Evolutionary conservation across 2,888 invertebrate genomes (phyloP).

Genomic region (Eristalis pertinax): DNA sequence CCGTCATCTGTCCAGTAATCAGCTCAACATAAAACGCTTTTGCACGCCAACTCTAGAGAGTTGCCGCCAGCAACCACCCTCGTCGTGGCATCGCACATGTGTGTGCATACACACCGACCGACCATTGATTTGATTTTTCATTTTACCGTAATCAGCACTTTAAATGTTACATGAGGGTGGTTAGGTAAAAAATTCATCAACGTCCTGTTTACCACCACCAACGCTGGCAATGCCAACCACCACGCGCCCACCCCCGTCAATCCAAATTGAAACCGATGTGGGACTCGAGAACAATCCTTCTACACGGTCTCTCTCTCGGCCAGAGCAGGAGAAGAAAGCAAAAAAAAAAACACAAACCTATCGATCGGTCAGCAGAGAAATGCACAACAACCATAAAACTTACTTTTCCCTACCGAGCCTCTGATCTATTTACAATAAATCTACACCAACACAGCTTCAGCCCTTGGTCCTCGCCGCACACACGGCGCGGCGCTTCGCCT

Average conservation of each 20-base stretch:
- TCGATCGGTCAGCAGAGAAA: slow-evolving; percentile 71
- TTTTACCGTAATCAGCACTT: slow-evolving; percentile 61
- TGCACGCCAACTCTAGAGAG: neutral
- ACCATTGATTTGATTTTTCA: slow-evolving; percentile 22
- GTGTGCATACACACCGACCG: neutral
- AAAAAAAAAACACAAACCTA: slow-evolving; percentile 27
- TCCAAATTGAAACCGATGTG: slow-evolving; percentile 65
- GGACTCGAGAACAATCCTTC: slow-evolving; percentile 38
- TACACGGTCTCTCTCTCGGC: neutral
- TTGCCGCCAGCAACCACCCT: neutral
- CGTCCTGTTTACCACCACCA: slow-evolving; percentile 13
- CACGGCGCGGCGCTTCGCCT: slow-evolving; percentile 2
- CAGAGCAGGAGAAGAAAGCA: neutral
- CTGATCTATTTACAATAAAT: slow-evolving; percentile 72
- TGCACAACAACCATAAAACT: slow-evolving; percentile 66
- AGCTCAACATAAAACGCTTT: neutral
- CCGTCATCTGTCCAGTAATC: neutral
- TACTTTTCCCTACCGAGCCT: slow-evolving; percentile 39
- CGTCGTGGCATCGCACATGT: neutral
- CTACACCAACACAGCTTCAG: slow-evolving; percentile 60
- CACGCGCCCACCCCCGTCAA: neutral
- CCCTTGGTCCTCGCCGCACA: slow-evolving; percentile 28
- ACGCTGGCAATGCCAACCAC: neutral
- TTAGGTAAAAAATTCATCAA: slow-evolving; percentile 55
- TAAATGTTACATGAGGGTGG: slow-evolving; percentile 53